A percentile compares a stretch with the other conserved stretches of the same genome.
Conservation (phyloP, 2,888 invertebrate genomes). For the Ichneumoninae sp. region DNA sequence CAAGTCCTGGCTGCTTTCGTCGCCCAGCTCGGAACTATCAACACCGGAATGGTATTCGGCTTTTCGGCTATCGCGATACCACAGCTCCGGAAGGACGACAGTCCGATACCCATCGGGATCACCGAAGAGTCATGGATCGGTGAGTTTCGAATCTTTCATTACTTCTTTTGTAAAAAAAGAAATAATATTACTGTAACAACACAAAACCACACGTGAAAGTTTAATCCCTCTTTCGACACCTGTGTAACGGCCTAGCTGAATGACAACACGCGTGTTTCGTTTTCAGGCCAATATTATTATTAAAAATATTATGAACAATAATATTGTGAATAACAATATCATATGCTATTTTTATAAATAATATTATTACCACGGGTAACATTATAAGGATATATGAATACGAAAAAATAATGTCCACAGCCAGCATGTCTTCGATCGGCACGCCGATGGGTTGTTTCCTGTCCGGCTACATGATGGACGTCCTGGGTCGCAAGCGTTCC, state of each 20-base stretch:
- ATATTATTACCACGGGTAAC: background rate
- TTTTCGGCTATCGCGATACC: constrained; percentile 89
- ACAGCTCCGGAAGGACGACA: constrained; percentile 85
- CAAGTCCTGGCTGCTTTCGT: constrained; percentile 88
- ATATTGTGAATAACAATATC: too few species aligned
- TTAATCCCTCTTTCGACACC: too few species aligned
- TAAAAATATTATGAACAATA: too few species aligned
- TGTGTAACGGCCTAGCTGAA: too few species aligned
- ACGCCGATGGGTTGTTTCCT: constrained; percentile 90
- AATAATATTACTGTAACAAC: background rate
- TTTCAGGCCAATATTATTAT: too few species aligned
- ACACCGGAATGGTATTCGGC: constrained; percentile 90
- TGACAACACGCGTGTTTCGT: too few species aligned
- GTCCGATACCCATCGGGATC: constrained; percentile 85
- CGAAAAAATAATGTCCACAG: constrained; percentile 82
- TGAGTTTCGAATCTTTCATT: constrained; percentile 80
- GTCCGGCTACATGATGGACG: constrained; percentile 90
- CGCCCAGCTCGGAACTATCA: constrained; percentile 89
- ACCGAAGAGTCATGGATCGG: constrained; percentile 89
- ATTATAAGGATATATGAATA: background rate
- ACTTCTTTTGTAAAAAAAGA: background rate
- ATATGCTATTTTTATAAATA: too few species aligned
- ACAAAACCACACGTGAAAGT: too few species aligned
- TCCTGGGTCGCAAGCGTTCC: constrained; percentile 87
- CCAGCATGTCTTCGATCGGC: constrained; percentile 88